phyloP scores from a whole-genome alignment of 2,113 vertebrate genomes.

The Epinephelus lanceolatus region DNA sequence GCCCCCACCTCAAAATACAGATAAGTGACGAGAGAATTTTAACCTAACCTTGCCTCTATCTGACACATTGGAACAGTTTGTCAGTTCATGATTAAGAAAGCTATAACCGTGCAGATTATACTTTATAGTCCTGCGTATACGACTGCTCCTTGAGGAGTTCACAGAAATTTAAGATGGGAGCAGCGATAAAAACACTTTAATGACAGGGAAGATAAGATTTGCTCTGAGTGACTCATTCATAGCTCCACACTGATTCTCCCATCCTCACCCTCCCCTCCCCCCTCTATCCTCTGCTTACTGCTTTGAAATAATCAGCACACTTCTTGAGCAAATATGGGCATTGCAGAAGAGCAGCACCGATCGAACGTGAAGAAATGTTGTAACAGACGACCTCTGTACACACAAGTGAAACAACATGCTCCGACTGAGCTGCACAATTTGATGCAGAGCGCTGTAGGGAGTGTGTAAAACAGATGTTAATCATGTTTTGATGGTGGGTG shows the following conservation, averaged over 20 bases:
- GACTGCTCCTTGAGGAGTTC: slow-evolving; percentile 79
- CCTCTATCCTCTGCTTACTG: neutral
- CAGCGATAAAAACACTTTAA: slow-evolving; percentile 83
- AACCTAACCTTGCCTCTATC: slow-evolving; percentile 16
- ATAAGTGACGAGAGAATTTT: slow-evolving; percentile 24
- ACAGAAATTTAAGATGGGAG: slow-evolving; percentile 79
- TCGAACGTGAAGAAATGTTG: slow-evolving; percentile 72
- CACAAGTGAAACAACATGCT: slow-evolving; percentile 36
- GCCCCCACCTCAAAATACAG: slow-evolving; percentile 11
- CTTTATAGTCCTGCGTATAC: slow-evolving; percentile 81
- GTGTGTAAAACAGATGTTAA: slow-evolving; percentile 13
- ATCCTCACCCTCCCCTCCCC: neutral
- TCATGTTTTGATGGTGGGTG: slow-evolving; percentile 26
- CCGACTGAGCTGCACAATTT: neutral
- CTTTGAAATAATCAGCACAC: slow-evolving; percentile 76
- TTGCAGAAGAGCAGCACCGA: slow-evolving; percentile 63
- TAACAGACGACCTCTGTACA: slow-evolving; percentile 74
- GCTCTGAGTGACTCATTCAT: slow-evolving; percentile 78
- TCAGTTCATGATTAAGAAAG: slow-evolving; percentile 74
- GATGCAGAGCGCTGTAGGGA: neutral
- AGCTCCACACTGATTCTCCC: slow-evolving; percentile 58
- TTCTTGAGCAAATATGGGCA: slow-evolving; percentile 81
- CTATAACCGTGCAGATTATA: slow-evolving; percentile 79
- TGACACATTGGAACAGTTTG: slow-evolving; percentile 63
- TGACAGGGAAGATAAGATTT: slow-evolving; percentile 86